A percentile compares a stretch with the other conserved stretches of the same genome.
phyloP scores from a whole-genome alignment of 2,113 vertebrate species.

The Syngnathus scovelli region DNA sequence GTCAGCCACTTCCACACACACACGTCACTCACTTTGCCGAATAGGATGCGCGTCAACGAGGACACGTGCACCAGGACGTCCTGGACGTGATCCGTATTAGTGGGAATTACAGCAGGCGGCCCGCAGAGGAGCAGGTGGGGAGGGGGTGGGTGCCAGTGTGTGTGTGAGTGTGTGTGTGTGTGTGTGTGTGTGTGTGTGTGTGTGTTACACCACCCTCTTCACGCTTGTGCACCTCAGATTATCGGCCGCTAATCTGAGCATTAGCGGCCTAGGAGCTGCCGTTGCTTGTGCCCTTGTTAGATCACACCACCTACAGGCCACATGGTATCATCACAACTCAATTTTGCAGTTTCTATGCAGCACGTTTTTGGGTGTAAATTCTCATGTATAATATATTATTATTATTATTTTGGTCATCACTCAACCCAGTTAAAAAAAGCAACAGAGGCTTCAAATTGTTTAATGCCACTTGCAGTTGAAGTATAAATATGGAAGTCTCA shows the following conservation, averaged over 20 bases:
- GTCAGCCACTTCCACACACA: neutral
- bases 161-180: too few relatives aligned
- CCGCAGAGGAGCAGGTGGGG: neutral
- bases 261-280: conserved; percentile 51
- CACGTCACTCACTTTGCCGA: neutral
- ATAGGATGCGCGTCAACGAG: conserved; percentile 7
- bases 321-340: neutral
- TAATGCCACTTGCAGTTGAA: too few relatives aligned
- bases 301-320: neutral
- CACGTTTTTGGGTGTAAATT: neutral
- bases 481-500: too few relatives aligned
- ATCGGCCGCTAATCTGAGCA: conserved; percentile 58
- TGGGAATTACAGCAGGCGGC: conserved; percentile 58
- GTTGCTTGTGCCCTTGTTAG: conserved; percentile 23
- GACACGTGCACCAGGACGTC: conserved; percentile 35
- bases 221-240: conserved; percentile 47
- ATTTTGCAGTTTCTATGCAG: too few relatives aligned
- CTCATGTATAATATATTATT: too few relatives aligned
- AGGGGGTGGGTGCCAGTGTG: neutral
- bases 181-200: too few relatives aligned
- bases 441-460: too few relatives aligned
- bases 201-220: neutral
- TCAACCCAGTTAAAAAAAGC: too few relatives aligned
- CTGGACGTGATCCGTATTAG: conserved; percentile 72
- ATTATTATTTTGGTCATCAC: too few relatives aligned